Evolutionary conservation across 2,113 vertebrate genomes (phyloP).

Genomic region (Daboia siamensis): DNA sequence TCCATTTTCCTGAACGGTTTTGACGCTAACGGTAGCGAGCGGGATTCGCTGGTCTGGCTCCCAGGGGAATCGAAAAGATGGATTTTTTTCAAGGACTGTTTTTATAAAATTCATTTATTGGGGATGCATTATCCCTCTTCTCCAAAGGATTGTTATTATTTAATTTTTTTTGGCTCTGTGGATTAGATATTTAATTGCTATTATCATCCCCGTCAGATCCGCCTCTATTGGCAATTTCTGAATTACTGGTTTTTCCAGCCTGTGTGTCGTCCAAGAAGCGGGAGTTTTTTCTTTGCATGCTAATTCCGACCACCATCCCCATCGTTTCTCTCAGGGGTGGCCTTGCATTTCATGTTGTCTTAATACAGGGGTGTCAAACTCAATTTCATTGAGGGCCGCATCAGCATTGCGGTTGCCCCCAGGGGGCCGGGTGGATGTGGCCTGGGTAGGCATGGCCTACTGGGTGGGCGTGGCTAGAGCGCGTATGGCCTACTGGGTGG

Average conservation of each 20-base stretch:
- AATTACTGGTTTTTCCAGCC: conserved; percentile 9
- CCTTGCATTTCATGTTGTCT: conserved; percentile 31
- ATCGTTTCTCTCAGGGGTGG: neutral
- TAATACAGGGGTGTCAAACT: too few species aligned
- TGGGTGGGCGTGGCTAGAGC: too few species aligned
- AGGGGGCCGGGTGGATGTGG: too few species aligned
- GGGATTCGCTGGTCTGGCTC: neutral
- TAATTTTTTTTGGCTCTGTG: neutral
- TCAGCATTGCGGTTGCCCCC: too few species aligned
- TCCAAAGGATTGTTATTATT: neutral
- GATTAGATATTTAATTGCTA: conserved; percentile 27
- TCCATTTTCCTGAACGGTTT: neutral
- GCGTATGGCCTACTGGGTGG: too few species aligned
- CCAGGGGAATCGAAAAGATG: neutral
- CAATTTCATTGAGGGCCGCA: too few species aligned
- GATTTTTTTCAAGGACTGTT: neutral
- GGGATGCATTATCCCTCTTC: neutral
- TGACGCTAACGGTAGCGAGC: too few species aligned
- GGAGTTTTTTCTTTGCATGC: conserved; percentile 3
- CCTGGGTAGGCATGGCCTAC: too few species aligned
- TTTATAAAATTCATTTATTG: neutral
- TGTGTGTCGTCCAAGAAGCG: neutral
- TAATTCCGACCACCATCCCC: neutral
- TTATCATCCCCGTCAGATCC: neutral
- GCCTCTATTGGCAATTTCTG: neutral